Evolutionary conservation across 92 coral and sea anemone genomes (phyloP), one percentile per base, ranked within the genome.

Genomic region (Zoanthus gigantus): DNA sequence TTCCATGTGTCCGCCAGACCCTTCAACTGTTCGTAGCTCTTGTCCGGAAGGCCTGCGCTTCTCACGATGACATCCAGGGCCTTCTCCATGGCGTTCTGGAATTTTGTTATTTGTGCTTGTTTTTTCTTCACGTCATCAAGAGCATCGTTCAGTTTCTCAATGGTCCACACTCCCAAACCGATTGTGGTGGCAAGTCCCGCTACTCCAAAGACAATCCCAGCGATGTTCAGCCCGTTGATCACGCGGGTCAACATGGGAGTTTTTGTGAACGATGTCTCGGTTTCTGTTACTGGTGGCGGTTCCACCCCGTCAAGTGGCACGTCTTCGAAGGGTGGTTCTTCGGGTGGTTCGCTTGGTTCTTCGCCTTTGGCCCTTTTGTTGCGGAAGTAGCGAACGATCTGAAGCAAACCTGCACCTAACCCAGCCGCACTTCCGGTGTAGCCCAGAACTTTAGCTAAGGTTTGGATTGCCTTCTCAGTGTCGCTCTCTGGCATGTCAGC

Each of bases 101-200:
- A 90, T 9, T 15, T 28, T 12, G 76, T 31, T 14, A 89, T 86
- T 78, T 90, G 92, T 10, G 10, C 71, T 86, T 91, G 93, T 86
- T 91, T 91, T 23, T 82, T 54, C 82, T 91, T 89, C 42, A 91
- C 89, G 10, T 88, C 89, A 30, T 60, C 48, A 61, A 91, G 53
- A 15, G 93, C 89, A 37, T 88, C 71, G 69, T 91, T 52, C 46
- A 91, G 79, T 66, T 92, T 84, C 0, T 84, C 90, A 58, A 88
- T 29, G 17, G 90, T 84, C 94, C 92, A 92, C 45, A 78, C 83
- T 54, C 92, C 94, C 58, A 92, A 46, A 15, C 92, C 90, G 14
- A 92, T 84, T 30, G 94, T 88, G n/a, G 92, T 71, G 15, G 89
- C 92, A 52, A 92, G 90, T 11, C 90, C 92, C 74, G 88, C 94